These are phyloP conservation scores for Anthopleura xanthogrammica DNA, from an alignment of 92 coral and sea anemone genomes.

Conservation along the genomic window DNA sequence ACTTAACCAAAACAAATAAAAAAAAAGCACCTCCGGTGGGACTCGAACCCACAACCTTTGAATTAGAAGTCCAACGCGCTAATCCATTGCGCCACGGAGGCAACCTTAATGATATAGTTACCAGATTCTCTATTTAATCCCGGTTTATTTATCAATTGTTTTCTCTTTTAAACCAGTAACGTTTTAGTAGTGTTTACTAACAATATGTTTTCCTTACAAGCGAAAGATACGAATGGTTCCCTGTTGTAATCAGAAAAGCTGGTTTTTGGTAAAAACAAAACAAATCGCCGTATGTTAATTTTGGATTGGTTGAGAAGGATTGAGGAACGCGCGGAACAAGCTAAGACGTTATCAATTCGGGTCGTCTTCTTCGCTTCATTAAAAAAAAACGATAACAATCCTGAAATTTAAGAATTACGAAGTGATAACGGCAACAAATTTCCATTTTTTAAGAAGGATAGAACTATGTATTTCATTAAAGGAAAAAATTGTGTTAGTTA, in stretches of 20 bases:
- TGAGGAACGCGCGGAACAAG: neutral
- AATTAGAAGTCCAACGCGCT: slow-evolving; percentile 99
- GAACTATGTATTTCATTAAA: too few species aligned
- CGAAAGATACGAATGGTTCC: neutral
- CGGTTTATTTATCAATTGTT: neutral
- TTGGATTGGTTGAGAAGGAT: neutral
- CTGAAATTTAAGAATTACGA: neutral
- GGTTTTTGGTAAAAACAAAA: neutral
- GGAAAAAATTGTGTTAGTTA: too few species aligned
- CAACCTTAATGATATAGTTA: neutral
- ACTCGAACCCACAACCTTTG: slow-evolving; percentile 99
- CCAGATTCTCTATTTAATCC: neutral
- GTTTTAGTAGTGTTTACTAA: neutral
- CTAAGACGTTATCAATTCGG: neutral
- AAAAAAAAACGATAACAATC: neutral
- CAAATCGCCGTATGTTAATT: neutral
- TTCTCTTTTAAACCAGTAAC: neutral
- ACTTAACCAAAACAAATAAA: neutral
- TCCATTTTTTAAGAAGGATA: too few species aligned
- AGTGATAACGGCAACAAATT: too few species aligned
- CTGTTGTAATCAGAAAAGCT: neutral
- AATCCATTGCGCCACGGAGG: slow-evolving; percentile 97
- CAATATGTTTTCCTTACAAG: neutral
- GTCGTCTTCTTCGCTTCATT: neutral
- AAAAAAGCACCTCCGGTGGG: slow-evolving; percentile 86